These are phyloP conservation scores for Dasyurus viverrinus DNA, from an alignment of 2,113 vertebrate genomes.

Conservation along the genomic window DNA sequence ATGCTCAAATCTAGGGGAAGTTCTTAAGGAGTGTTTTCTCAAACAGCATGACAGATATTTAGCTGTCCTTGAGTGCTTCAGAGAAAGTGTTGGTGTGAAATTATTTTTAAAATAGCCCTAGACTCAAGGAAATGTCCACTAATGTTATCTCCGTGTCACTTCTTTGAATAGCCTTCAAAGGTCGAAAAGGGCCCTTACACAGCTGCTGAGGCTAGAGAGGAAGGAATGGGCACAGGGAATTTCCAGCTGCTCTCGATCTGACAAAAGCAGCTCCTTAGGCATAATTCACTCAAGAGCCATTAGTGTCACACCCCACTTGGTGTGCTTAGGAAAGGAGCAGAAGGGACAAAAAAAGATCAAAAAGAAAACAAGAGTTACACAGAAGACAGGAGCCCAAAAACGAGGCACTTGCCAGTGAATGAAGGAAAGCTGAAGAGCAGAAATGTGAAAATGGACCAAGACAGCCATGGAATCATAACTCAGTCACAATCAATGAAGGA, in stretches of 20 bases:
- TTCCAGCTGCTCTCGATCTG: not conserved
- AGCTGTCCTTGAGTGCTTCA: not conserved
- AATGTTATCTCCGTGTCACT: not conserved
- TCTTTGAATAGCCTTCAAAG: not conserved
- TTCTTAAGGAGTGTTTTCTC: conserved; percentile 3
- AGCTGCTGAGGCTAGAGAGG: not conserved
- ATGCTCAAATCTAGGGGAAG: not conserved
- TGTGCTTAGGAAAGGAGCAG: not conserved
- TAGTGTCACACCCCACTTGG: not conserved
- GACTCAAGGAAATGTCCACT: not conserved
- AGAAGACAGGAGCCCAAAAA: not conserved
- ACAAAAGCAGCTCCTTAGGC: not conserved
- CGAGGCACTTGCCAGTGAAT: not conserved
- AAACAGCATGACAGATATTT: not conserved
- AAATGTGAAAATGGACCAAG: not conserved
- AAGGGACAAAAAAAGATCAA: not conserved
- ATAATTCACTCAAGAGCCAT: conserved; percentile 6
- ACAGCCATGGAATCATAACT: not conserved
- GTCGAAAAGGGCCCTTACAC: not conserved
- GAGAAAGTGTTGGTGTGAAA: conserved; percentile 23
- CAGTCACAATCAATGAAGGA: not conserved
- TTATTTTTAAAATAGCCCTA: not conserved
- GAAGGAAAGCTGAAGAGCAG: not conserved
- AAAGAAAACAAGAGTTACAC: not conserved
- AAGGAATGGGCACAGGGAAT: not conserved